These are phyloP conservation scores for Plemyria rubiginata DNA, from an alignment of 2,888 invertebrate species.

Conservation along the genomic window DNA sequence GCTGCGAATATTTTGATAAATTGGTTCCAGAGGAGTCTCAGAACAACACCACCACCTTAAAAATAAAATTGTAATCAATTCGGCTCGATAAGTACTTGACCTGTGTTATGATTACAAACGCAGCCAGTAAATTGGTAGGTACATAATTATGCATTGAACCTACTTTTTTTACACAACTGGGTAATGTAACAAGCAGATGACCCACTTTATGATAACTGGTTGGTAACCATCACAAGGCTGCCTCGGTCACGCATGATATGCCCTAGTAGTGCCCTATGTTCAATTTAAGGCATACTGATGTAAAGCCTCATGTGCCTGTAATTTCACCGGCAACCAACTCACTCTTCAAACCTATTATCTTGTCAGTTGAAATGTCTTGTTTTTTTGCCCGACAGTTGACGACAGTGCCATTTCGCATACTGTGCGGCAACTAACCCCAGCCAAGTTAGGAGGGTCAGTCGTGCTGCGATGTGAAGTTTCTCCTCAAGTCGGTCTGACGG, in stretches of 20 bases:
- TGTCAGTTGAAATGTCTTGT: too few species aligned
- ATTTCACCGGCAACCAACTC: neutral
- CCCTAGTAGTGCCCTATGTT: too few species aligned
- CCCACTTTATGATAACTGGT: too few species aligned
- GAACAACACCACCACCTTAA: neutral
- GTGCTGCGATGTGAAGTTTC: constrained; percentile 73
- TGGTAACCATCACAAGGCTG: too few species aligned
- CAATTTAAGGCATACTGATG: too few species aligned
- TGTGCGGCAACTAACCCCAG: constrained; percentile 70
- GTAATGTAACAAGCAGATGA: too few species aligned
- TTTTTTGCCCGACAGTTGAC: constrained; percentile 59
- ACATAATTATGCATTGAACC: too few species aligned
- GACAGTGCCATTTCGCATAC: constrained; percentile 70
- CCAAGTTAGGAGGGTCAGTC: constrained; percentile 70
- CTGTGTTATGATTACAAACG: neutral
- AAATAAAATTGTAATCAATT: neutral
- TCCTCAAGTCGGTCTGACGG: constrained; percentile 69
- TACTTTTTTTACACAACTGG: too few species aligned
- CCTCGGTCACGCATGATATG: too few species aligned
- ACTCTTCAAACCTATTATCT: too few species aligned
- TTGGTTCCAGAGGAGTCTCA: constrained; percentile 17
- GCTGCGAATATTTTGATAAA: constrained; percentile 32
- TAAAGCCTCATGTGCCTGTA: too few species aligned
- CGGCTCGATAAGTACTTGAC: neutral
- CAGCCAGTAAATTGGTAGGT: too few species aligned